Evolutionary conservation across 2,113 vertebrate genomes (phyloP).

Genomic region (Cyanoliseus patagonus): DNA sequence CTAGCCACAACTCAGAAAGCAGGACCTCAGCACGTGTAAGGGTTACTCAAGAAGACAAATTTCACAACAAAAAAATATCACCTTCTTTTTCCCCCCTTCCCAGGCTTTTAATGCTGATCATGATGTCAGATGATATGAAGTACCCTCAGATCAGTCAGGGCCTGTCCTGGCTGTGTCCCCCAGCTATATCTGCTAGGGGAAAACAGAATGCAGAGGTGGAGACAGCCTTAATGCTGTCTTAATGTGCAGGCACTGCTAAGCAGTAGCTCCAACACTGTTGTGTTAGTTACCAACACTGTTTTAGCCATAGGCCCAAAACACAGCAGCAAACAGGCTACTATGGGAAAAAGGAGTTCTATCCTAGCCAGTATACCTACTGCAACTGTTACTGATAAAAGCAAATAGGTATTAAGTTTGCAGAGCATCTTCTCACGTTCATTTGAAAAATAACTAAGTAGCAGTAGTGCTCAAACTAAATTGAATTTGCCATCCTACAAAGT

Average conservation of each 20-base stretch:
- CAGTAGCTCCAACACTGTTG: background rate
- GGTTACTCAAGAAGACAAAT: background rate
- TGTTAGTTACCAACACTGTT: background rate
- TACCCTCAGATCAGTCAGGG: rapidly evolving
- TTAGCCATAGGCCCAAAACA: background rate
- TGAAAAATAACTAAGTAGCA: background rate
- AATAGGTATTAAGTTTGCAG: background rate
- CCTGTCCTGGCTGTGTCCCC: background rate
- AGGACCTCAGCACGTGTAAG: rapidly evolving
- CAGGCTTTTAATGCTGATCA: background rate
- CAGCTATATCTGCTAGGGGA: background rate
- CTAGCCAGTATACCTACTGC: background rate
- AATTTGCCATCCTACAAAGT: background rate
- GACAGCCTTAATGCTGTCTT: background rate
- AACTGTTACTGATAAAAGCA: background rate
- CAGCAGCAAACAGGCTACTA: background rate
- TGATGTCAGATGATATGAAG: rapidly evolving
- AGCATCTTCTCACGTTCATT: background rate
- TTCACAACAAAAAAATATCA: background rate
- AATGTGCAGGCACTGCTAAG: background rate
- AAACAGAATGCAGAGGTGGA: background rate
- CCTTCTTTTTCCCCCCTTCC: background rate
- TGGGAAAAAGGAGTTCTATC: background rate
- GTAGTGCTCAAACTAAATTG: background rate
- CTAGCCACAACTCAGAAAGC: background rate